Conservation (phyloP, 2,113 vertebrate species). For the Coptodon rendalli region DNA sequence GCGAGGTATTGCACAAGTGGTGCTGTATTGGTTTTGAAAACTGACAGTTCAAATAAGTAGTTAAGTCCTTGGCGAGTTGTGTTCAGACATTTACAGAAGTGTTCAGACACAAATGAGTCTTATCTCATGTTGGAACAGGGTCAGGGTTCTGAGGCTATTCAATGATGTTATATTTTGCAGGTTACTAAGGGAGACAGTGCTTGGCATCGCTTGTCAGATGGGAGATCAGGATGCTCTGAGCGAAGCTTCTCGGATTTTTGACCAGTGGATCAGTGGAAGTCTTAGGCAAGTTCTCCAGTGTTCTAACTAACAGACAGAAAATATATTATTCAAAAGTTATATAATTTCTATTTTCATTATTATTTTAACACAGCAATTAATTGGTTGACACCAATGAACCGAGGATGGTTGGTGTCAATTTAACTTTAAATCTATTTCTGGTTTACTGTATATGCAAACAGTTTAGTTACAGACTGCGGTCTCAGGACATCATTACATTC, state of each 20-base stretch:
- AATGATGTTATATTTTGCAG: slow-evolving; percentile 51
- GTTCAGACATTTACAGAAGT: not conserved
- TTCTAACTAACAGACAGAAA: not conserved
- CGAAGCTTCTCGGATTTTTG: slow-evolving; percentile 71
- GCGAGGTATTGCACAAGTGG: not conserved
- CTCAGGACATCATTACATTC: not conserved
- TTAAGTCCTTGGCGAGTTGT: not conserved
- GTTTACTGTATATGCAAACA: not conserved
- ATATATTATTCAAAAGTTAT: not conserved
- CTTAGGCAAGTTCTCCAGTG: slow-evolving; percentile 22
- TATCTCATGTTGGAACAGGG: not conserved
- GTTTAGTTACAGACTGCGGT: not conserved
- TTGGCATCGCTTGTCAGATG: slow-evolving; percentile 85
- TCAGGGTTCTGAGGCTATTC: not conserved
- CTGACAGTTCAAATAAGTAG: not conserved
- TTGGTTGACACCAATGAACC: not conserved
- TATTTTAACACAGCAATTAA: not conserved
- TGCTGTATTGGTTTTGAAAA: not conserved
- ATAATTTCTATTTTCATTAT: not conserved
- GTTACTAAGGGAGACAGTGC: slow-evolving; percentile 80
- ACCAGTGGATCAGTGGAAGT: slow-evolving; percentile 69
- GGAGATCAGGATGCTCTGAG: slow-evolving; percentile 63
- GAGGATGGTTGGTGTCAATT: not conserved
- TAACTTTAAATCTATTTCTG: not conserved
- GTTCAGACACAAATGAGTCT: not conserved